phyloP scores from a whole-genome alignment of 2,113 vertebrate species.

The Pteronura brasiliensis region DNA sequence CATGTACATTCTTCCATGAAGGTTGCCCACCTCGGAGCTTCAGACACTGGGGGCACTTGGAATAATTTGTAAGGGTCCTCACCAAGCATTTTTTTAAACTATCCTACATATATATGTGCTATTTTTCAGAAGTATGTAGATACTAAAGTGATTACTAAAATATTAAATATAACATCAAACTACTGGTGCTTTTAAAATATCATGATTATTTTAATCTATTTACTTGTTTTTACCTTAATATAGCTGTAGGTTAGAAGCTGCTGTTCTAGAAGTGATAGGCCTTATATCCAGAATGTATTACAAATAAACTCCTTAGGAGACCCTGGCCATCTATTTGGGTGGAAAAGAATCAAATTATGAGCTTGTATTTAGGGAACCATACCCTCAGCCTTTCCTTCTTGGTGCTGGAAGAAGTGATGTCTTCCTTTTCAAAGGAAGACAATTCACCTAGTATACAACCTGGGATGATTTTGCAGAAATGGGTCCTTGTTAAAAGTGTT shows the following conservation, averaged over 20 bases:
- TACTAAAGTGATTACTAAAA: constrained; percentile 7
- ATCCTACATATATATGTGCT: not conserved
- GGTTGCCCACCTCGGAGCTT: not conserved
- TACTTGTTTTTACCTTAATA: not conserved
- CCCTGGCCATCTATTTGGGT: constrained; percentile 62
- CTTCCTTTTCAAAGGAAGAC: not conserved
- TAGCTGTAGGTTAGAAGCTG: not conserved
- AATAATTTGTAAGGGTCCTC: not conserved
- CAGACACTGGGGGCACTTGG: not conserved
- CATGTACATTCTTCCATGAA: constrained; percentile 8
- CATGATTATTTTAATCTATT: not conserved
- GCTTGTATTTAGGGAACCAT: constrained; percentile 55
- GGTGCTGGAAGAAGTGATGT: not conserved
- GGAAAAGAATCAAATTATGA: constrained; percentile 71
- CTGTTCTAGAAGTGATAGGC: not conserved
- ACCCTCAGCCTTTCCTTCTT: constrained; percentile 26
- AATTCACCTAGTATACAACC: not conserved
- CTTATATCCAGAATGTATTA: not conserved
- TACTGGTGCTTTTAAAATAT: not conserved
- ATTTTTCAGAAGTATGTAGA: not conserved
- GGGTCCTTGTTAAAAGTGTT: constrained; percentile 20
- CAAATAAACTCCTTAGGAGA: constrained; percentile 56
- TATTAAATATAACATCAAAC: constrained; percentile 1
- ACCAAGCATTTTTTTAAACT: not conserved
- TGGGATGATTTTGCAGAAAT: constrained; percentile 58